These are phyloP conservation scores for Physella acuta DNA, from an alignment of 1,140 invertebrate genomes.

Conservation along the genomic window DNA sequence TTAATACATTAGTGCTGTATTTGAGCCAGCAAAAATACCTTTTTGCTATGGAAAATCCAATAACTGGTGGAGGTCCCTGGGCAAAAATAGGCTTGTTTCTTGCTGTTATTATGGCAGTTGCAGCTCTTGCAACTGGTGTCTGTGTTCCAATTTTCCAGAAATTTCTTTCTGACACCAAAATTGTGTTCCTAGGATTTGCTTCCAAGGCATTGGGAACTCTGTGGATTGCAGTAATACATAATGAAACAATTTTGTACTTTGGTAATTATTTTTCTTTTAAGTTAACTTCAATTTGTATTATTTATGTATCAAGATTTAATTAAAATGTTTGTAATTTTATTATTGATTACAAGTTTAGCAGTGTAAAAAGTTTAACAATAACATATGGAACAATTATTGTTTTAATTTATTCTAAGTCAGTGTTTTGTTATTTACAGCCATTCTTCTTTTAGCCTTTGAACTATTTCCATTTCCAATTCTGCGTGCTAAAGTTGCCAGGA, in stretches of 20 bases:
- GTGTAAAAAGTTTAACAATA: neutral
- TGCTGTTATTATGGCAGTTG: constrained; percentile 50
- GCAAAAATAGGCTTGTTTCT: constrained; percentile 50
- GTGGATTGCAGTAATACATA: constrained; percentile 51
- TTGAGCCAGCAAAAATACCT: constrained; percentile 45
- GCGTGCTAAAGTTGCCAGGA: constrained; percentile 49
- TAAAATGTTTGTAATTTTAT: no score
- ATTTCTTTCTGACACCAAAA: constrained; percentile 45
- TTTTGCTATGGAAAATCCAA: constrained; percentile 24
- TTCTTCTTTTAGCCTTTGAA: constrained; percentile 45
- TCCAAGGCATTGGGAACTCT: constrained; percentile 53
- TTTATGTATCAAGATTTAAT: no score
- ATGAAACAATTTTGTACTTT: constrained; percentile 51
- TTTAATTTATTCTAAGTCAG: neutral
- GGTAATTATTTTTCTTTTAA: constrained; percentile 33
- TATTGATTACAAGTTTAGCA: neutral
- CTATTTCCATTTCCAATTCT: constrained; percentile 55
- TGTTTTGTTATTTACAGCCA: constrained; percentile 37
- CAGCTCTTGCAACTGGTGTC: constrained; percentile 44
- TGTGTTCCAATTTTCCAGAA: constrained; percentile 44
- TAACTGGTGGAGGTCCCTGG: constrained; percentile 38
- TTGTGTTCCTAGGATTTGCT: constrained; percentile 48
- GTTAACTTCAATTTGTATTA: no score
- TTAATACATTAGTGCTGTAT: constrained; percentile 50
- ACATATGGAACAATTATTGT: neutral